phyloP scores from a whole-genome alignment of 2,888 invertebrate species.

The Teleiodes luculella region DNA sequence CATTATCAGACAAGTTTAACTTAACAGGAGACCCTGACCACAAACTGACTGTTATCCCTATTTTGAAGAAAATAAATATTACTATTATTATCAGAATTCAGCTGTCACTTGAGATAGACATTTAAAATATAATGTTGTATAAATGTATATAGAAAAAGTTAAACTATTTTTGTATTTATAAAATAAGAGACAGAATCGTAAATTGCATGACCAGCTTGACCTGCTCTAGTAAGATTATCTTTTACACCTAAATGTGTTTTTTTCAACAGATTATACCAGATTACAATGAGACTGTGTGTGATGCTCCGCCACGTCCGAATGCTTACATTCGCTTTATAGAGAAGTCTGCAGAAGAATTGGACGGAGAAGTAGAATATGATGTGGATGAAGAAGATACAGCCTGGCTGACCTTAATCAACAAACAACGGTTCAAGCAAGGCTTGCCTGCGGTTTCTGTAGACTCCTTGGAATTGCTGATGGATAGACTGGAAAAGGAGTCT shows the following conservation, averaged over 20 bases:
- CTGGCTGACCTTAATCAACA: constrained; percentile 94
- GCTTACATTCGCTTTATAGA: constrained; percentile 97
- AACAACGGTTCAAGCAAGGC: constrained; percentile 84
- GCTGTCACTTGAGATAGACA: too few species aligned
- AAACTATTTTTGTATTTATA: too few species aligned
- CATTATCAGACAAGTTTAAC: too few species aligned
- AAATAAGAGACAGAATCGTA: too few species aligned
- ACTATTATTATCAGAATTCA: too few species aligned
- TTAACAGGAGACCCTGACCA: too few species aligned
- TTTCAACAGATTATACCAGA: constrained; percentile 80
- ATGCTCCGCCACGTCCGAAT: constrained; percentile 90
- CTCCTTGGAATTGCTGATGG: constrained; percentile 97
- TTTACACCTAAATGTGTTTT: background rate
- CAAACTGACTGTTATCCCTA: too few species aligned
- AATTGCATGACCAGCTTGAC: too few species aligned
- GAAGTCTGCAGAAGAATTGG: constrained; percentile 94
- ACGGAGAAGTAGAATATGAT: constrained; percentile 97
- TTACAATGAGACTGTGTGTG: constrained; percentile 85
- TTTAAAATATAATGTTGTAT: too few species aligned
- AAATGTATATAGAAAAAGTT: too few species aligned
- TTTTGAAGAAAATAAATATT: too few species aligned
- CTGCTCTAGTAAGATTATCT: too few species aligned
- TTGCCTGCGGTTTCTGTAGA: constrained; percentile 90
- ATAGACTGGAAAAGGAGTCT: constrained; percentile 97
- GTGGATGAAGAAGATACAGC: constrained; percentile 98